Base-by-base conservation (phyloP, 2,888 invertebrate species). In the Pseudococcus jackbeardsleyi region DNA sequence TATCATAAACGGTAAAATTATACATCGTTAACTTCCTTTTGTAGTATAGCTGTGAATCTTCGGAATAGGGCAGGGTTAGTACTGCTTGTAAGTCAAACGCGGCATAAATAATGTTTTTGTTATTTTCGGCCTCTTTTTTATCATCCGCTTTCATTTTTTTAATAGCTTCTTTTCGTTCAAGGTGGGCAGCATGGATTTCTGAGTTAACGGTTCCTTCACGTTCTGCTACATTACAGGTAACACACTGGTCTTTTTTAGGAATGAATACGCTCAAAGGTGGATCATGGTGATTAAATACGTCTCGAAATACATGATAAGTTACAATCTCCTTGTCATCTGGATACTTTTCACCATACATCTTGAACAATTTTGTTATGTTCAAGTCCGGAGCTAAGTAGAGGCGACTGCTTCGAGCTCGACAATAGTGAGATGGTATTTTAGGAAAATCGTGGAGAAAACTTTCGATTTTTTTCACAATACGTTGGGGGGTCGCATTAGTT, bases 1-100 rank as follows among this genome's bases (percentile, higher is more conserved):
- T 42, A 50, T 89, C 89, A n/a, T 39, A 86, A 42, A 89, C 46
- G 26, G 89, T 89, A 15, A 89, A 89, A 33, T 89, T 89, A 39
- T 46, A 89, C 15, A 89, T 42, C 0, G 48, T 42, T 12, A 89
- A 48, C 48, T 89, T 89, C 1, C 84, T 4, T 17, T 7, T n/a
- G 12, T 89, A 89, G 17, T 86, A 86, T n/a, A 84, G 17, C 7
- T 54, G 17, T 17, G 54, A n/a, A 33, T 50, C 87, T 39, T 42
- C 11, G 3, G 6, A 19, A 42, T 79, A 42, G 8, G 79, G 79
- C 0, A 79, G n/a, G 1, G n/a, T 2, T 0, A 79, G n/a, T 3
- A 42, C 19, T 5, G 79, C 79, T n/a, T 79, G 17, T 19, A 39
- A 6, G 9, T 79, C 79, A 11, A 79, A 79, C 4, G 79, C 17